Evolutionary conservation across 2,888 invertebrate species (phyloP).

Genomic region (Machimus rusticus): DNA sequence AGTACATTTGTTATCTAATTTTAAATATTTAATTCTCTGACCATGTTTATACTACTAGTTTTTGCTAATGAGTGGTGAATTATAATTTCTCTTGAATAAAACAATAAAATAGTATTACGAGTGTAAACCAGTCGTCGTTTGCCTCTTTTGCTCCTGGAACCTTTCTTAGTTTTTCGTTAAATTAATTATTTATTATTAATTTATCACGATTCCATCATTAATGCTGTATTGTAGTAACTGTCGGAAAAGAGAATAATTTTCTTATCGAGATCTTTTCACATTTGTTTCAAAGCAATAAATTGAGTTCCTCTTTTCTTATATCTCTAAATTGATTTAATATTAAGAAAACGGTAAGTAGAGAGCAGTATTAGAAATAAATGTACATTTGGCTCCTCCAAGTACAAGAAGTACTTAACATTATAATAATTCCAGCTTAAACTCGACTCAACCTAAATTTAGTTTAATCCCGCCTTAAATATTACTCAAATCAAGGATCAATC

Average conservation of each 20-base stretch:
- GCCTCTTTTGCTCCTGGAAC: not conserved
- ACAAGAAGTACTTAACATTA: too few relatives aligned
- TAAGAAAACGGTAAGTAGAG: not conserved
- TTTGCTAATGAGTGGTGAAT: conserved; percentile 35
- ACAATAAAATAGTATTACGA: conserved; percentile 36
- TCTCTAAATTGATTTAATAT: not conserved
- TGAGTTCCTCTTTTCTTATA: not conserved
- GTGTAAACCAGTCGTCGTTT: conserved; percentile 1
- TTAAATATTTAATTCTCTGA: conserved; percentile 33
- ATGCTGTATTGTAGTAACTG: too few relatives aligned
- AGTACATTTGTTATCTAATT: conserved; percentile 30
- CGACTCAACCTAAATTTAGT: too few relatives aligned
- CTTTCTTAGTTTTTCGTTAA: not conserved
- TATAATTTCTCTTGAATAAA: conserved; percentile 24
- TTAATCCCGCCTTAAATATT: too few relatives aligned
- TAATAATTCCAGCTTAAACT: too few relatives aligned
- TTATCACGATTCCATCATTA: too few relatives aligned
- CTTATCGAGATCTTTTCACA: too few relatives aligned
- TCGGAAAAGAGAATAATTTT: too few relatives aligned
- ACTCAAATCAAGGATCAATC: too few relatives aligned
- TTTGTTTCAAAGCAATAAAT: too few relatives aligned
- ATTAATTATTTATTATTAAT: not conserved
- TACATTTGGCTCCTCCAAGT: too few relatives aligned
- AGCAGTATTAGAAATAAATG: too few relatives aligned
- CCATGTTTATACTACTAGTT: conserved; percentile 27